Base-by-base conservation (phyloP, 2,113 vertebrate genomes). In the Colinus virginianus region DNA sequence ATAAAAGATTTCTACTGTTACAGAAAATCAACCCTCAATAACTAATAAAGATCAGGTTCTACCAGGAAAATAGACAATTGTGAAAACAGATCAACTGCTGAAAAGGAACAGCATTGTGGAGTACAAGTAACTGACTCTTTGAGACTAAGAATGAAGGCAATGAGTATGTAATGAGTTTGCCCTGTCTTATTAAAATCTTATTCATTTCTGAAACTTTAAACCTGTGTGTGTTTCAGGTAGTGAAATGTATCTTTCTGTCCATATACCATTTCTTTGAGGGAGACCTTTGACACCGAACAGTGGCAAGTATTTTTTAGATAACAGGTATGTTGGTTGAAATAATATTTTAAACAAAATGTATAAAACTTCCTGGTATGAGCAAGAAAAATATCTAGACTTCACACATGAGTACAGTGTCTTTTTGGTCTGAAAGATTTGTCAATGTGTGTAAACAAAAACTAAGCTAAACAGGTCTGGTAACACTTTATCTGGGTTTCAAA, bases 341-440 rank as follows among this genome's bases (percentile, higher is more conserved):
- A 61, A 15, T 68, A 80, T 68, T 61, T 91, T 26, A 87, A 76
- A 76, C 51, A 28, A 21, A 75, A 71, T 55, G 88, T 72, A 22
- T 78, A 58, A 68, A 81, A 56, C 18, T 51, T 91, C 17, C 18
- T 71, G 7, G 15, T 88, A 26, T 64, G 45, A 90, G 9, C 6
- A 53, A 71, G 58, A 66, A 81, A 93, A 75, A 1, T 84, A 68
- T 4, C 21, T 64, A 84, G 53, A 48, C 9, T 78, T 82, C 38
- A 48, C 14, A n/a, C 2, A 38, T 15, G 3, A 92, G 56, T 55
- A 38, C 4, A 45, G 0, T 9, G 6, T 3, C 1, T 0, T 7
- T 46, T 88, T 90, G 6, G 10, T 53, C 42, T 43, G 18, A 36
- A 61, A 70, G 22, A 11, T 1, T 75, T 74, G 26, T 11, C 11